phyloP scores from a whole-genome alignment of 2,113 vertebrate species.

The Microtus montanus region DNA sequence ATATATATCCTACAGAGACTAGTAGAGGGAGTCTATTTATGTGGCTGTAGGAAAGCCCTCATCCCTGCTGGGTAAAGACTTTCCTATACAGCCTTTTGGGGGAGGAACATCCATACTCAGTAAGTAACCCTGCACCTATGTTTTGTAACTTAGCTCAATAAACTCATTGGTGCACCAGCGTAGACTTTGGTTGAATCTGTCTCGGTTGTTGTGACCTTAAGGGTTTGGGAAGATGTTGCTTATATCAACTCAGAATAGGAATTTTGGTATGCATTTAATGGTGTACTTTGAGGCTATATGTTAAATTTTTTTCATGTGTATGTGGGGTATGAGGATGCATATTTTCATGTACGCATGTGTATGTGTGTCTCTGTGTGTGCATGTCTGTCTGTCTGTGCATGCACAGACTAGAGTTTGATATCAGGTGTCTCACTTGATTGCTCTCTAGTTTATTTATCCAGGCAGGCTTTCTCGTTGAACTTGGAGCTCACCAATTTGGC shows the following conservation, averaged over 20 bases:
- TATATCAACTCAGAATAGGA: background rate
- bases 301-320: background rate
- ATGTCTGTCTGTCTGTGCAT: background rate
- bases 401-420: background rate
- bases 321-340: background rate
- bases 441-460: background rate
- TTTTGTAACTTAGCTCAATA: background rate
- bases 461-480: background rate
- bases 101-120: background rate
- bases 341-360: background rate
- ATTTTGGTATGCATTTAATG: too few species aligned
- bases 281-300: background rate
- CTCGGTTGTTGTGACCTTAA: background rate
- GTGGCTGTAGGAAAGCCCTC: background rate
- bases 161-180: background rate
- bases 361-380: background rate
- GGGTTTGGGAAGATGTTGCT: background rate
- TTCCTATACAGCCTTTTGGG: background rate
- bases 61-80: background rate
- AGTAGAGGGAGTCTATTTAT: background rate
- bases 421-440: background rate
- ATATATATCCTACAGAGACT: background rate
- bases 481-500: background rate
- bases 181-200: background rate
- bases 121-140: background rate